Evolutionary conservation across 2,113 vertebrate genomes (phyloP), one percentile per base, ranked within the genome.

Genomic region (Odobenus rosmarus): DNA sequence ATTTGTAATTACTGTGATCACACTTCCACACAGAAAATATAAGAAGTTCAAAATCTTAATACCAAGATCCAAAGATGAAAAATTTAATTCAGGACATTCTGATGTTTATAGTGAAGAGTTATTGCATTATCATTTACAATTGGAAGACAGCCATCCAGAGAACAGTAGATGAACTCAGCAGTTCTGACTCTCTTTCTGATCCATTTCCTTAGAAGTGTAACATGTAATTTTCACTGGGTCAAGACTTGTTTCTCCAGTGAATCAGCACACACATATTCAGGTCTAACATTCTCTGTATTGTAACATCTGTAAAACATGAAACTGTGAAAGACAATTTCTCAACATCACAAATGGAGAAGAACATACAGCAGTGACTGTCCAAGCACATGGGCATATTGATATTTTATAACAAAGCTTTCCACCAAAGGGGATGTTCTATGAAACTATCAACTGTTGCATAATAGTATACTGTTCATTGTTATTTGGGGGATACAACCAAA

Each of bases 101-200:
- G 69, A 93, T 83, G 8, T 93, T 3, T n/a, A 71, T 18, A 55
- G 0, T 33, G 80, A 69, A 0, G 0, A 88, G 14, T 57, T 80
- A 76, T 53, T 96, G 55, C 14, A 77, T 94, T 97, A 77, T 96
- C 46, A 96, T 21, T 97, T 97, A 96, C 79, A 95, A 94, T 96
- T 39, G 3, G 18, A 92, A 94, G 51, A 89, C 61, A 93, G 16
- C 21, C 33, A 77, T 86, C 10, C 55, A 85, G 36, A 72, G 26
- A 95, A 2, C 59, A 72, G 28, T 55, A 55, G 5, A 36, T 80
- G 11, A 5, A 51, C 2, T 51, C 74, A 49, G 82, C 39, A 92
- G 61, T 42, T 46, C 18, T 96, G 55, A 80, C 15, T 0, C 42
- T 0, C 39, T 96, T 98, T 97, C 31, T 67, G 46, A 57, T 95